A percentile compares a stretch with the other conserved stretches of the same genome.
Conservation (phyloP, 2,888 invertebrate genomes). For the Metallyticus violacea region DNA sequence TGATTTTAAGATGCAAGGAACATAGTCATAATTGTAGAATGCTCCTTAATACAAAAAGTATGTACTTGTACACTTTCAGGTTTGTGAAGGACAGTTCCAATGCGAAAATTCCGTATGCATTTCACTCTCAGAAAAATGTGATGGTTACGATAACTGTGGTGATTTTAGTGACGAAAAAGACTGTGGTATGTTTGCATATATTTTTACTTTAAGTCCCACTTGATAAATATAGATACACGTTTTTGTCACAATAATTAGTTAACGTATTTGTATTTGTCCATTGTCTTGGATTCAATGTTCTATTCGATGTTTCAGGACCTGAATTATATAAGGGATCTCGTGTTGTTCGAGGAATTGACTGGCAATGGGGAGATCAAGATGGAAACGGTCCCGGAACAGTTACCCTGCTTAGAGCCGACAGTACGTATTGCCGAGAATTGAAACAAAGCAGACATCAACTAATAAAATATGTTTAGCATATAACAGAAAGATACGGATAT, state of each 20-base stretch:
- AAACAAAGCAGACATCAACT: too few species aligned
- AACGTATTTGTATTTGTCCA: too few species aligned
- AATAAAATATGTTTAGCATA: too few species aligned
- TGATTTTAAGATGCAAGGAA: too few species aligned
- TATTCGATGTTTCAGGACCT: background rate
- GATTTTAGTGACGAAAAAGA: slow-evolving; percentile 47
- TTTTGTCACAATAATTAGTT: too few species aligned
- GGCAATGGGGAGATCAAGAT: background rate
- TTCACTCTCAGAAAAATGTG: slow-evolving; percentile 43
- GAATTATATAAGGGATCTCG: background rate
- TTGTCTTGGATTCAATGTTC: too few species aligned
- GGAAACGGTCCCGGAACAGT: background rate
- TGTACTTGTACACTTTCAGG: background rate
- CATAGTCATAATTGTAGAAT: too few species aligned
- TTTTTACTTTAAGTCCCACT: too few species aligned
- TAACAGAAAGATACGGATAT: too few species aligned
- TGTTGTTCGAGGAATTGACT: background rate
- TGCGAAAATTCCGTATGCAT: slow-evolving; percentile 50
- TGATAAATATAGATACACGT: too few species aligned
- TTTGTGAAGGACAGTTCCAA: background rate
- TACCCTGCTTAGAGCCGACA: background rate
- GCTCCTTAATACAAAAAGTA: too few species aligned
- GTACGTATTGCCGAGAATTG: background rate
- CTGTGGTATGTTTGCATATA: background rate
- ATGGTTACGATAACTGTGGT: slow-evolving; percentile 46